A percentile compares a stretch with the other conserved stretches of the same genome.
Conservation (phyloP, 2,113 vertebrate species). For the Grus americana region DNA sequence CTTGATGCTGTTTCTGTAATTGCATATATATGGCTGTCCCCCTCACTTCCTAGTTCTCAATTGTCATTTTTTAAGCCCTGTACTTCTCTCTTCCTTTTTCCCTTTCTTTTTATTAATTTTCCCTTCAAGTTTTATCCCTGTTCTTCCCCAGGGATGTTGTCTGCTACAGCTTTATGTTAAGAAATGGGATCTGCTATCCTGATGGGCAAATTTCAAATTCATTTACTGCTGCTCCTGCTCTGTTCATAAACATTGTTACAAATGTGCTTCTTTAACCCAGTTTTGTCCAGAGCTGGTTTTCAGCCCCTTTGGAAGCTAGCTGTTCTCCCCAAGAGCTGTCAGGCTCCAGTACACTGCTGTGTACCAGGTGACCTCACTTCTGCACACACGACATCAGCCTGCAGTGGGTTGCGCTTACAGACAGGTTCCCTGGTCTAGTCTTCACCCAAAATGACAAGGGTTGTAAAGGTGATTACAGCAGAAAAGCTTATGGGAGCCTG, state of each 20-base stretch:
- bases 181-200: not conserved
- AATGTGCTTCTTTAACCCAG: not conserved
- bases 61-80: not conserved
- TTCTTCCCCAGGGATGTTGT: not conserved
- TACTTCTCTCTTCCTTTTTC: not conserved
- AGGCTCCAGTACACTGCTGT: not conserved
- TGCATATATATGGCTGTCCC: not conserved
- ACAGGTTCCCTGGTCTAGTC: not conserved
- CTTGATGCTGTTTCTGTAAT: not conserved
- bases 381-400: accelerated
- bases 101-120: not conserved
- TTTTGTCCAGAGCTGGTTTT: not conserved
- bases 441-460: not conserved
- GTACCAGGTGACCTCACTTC: not conserved
- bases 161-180: not conserved
- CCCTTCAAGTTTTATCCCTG: not conserved
- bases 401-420: not conserved
- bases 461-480: not conserved
- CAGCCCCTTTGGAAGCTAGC: not conserved
- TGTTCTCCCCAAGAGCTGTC: accelerated
- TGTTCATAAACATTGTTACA: not conserved
- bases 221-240: not conserved
- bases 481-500: not conserved
- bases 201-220: not conserved
- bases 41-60: not conserved